Percentiles rank a stretch among this genome's conserved stretches.
Conservation (phyloP, 2,888 invertebrate genomes). For the Glyphotaelius pellucidus region DNA sequence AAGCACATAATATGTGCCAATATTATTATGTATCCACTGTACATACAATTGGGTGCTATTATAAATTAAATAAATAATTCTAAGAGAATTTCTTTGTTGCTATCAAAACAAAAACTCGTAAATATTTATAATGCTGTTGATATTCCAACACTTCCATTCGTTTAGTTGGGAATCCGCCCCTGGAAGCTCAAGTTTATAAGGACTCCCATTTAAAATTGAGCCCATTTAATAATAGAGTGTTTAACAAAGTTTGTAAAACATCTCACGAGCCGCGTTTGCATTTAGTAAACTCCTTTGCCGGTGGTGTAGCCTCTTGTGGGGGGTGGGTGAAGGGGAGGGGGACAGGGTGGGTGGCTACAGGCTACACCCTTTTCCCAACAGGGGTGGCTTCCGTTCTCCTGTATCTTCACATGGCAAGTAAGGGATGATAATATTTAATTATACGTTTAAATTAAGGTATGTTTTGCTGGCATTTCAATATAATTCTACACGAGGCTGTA, state of each 20-base stretch:
- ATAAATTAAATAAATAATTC: no score
- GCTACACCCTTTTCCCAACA: background rate
- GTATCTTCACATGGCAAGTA: background rate
- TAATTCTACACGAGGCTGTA: background rate
- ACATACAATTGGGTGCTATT: no score
- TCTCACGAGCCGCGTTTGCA: conserved; percentile 50
- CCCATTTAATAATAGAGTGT: conserved; percentile 54
- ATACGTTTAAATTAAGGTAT: background rate
- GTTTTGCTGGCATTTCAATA: background rate
- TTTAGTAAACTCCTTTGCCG: conserved; percentile 46
- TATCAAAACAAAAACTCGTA: background rate
- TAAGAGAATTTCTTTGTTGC: no score
- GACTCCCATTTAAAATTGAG: conserved; percentile 45
- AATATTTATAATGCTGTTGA: background rate
- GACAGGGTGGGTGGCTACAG: background rate
- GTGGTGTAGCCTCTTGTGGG: background rate
- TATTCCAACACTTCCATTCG: background rate
- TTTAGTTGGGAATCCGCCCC: background rate
- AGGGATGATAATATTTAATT: background rate
- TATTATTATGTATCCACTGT: no score
- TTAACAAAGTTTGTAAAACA: conserved; percentile 54
- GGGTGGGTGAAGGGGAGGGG: background rate
- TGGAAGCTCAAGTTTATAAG: conserved; percentile 21
- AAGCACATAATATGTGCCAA: no score
- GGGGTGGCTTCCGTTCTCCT: background rate